A percentile compares a stretch with the other conserved stretches of the same genome.
These are phyloP conservation scores for Diuraphis noxia DNA, from an alignment of 1,140 invertebrate species.

Conservation along the genomic window DNA sequence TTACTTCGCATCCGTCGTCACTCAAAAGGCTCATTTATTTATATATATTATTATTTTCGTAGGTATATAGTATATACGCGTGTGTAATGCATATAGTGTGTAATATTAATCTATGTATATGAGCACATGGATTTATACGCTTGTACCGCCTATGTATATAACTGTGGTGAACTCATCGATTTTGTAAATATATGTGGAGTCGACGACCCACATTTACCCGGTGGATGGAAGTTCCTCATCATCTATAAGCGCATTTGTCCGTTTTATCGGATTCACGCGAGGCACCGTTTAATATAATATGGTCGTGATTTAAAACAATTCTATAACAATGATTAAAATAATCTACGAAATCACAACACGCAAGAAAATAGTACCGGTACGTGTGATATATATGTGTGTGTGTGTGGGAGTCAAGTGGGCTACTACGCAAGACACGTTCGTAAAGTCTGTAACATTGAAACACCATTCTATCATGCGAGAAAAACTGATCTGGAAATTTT, in stretches of 20 bases:
- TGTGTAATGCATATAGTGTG: too few species aligned
- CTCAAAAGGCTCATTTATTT: too few species aligned
- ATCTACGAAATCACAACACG: not conserved
- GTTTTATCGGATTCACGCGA: not conserved
- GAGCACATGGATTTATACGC: too few species aligned
- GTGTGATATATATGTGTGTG: not conserved
- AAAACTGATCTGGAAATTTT: not conserved
- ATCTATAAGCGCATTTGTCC: not conserved
- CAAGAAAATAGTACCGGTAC: not conserved
- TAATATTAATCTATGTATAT: too few species aligned
- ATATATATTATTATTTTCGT: too few species aligned
- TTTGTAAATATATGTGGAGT: not conserved
- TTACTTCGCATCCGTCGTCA: too few species aligned
- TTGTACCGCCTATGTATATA: too few species aligned
- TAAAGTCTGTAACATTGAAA: not conserved
- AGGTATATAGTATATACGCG: too few species aligned
- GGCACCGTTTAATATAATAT: too few species aligned
- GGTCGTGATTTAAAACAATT: not conserved
- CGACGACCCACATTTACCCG: not conserved
- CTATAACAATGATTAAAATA: not conserved
- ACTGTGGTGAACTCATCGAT: not conserved
- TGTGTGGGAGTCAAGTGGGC: not conserved
- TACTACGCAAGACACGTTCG: not conserved
- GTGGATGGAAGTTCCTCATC: not conserved
- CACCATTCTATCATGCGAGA: not conserved